Percentiles rank a stretch among this genome's conserved stretches.
These are phyloP conservation scores for Calephelis perditalis DNA, from an alignment of 2,888 invertebrate species.

Conservation along the genomic window DNA sequence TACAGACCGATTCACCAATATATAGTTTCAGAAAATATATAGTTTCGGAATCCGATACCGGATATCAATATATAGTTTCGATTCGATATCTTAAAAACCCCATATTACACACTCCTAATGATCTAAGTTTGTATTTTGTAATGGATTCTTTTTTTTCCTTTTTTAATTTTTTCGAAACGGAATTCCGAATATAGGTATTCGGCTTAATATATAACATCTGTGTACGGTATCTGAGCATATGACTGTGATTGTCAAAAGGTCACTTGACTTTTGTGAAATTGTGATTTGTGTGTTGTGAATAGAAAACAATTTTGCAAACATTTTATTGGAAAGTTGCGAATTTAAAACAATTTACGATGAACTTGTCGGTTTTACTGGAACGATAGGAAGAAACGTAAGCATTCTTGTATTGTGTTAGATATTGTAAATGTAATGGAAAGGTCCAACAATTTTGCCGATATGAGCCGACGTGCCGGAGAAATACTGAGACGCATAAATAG, in stretches of 20 bases:
- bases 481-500: constrained; percentile 63
- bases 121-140: too few species aligned
- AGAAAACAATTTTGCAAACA: background rate
- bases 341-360: constrained; percentile 5
- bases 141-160: too few species aligned
- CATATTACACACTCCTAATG: too few species aligned
- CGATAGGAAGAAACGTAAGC: constrained; percentile 16
- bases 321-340: constrained; percentile 6
- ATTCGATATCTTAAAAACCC: too few species aligned
- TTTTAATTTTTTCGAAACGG: too few species aligned
- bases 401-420: background rate
- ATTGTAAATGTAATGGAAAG: constrained; percentile 56
- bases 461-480: constrained; percentile 67
- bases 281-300: constrained; percentile 1
- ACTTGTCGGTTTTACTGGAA: constrained; percentile 1
- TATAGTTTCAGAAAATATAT: too few species aligned
- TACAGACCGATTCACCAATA: too few species aligned
- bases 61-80: too few species aligned
- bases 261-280: constrained; percentile 1
- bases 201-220: too few species aligned
- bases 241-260: constrained; percentile 1
- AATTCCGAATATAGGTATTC: too few species aligned
- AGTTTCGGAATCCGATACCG: too few species aligned
- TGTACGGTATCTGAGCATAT: too few species aligned
- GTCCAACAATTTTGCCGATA: constrained; percentile 50